A percentile compares a stretch with the other conserved stretches of the same genome.
Evolutionary conservation across 2,888 invertebrate species (phyloP).

Genomic region (Dasypolia templi): DNA sequence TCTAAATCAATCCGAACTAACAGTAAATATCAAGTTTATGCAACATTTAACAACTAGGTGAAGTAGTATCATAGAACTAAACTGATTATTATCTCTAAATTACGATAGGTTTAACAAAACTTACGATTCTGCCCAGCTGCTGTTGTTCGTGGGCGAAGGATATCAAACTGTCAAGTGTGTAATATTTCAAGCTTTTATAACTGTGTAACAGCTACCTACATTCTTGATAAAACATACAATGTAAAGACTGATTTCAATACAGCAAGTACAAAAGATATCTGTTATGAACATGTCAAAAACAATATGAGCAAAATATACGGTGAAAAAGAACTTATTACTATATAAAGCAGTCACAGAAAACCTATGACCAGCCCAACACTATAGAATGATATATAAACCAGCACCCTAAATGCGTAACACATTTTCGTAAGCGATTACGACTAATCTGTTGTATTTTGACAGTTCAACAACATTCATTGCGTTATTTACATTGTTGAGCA

Average conservation of each 20-base stretch:
- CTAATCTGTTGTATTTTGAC: too few species aligned
- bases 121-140: slow-evolving; percentile 27
- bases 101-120: slow-evolving; percentile 32
- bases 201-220: slow-evolving; percentile 3
- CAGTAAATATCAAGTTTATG: slow-evolving; percentile 13
- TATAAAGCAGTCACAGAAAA: background rate
- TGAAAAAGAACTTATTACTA: too few species aligned
- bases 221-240: slow-evolving; percentile 20
- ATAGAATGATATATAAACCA: too few species aligned
- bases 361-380: too few species aligned
- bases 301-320: background rate
- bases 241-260: slow-evolving; percentile 20
- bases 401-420: too few species aligned
- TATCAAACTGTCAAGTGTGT: slow-evolving; percentile 30
- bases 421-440: too few species aligned
- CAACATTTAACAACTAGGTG: slow-evolving; percentile 4
- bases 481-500: too few species aligned
- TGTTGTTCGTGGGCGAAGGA: slow-evolving; percentile 35
- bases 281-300: background rate
- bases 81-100: slow-evolving; percentile 36
- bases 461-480: too few species aligned
- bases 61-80: slow-evolving; percentile 14
- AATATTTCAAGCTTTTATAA: slow-evolving; percentile 38
- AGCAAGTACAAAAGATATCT: background rate
- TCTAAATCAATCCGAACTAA: slow-evolving; percentile 13